These are phyloP conservation scores for Neomorphus geoffroyi DNA, from an alignment of 2,797 vertebrate genomes.

Conservation along the genomic window DNA sequence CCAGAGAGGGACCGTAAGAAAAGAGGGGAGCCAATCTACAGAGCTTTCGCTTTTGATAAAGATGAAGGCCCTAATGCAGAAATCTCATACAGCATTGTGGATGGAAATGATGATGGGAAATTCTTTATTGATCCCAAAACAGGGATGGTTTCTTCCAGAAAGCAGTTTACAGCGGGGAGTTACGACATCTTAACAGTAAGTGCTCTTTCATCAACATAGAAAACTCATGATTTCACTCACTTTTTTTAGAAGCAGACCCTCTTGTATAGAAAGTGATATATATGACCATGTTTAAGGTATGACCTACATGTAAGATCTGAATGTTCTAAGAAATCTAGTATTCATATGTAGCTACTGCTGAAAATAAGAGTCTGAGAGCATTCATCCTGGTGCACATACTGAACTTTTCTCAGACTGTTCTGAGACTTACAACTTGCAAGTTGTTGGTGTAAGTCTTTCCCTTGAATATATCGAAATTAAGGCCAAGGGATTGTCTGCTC, in stretches of 20 bases:
- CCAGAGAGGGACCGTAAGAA: conserved; percentile 92
- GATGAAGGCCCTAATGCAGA: conserved; percentile 93
- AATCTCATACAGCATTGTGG: conserved; percentile 92
- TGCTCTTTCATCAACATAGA: background rate
- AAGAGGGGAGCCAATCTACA: conserved; percentile 90
- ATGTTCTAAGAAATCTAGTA: background rate
- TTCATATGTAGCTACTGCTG: background rate
- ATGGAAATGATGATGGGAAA: conserved; percentile 93
- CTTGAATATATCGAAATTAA: background rate
- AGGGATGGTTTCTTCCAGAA: conserved; percentile 92
- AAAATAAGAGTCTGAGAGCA: background rate
- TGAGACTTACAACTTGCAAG: background rate
- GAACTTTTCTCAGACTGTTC: background rate
- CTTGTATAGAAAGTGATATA: background rate
- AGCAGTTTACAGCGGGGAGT: conserved; percentile 90
- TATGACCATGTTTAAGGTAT: background rate
- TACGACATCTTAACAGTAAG: conserved; percentile 95
- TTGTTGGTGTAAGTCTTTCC: background rate
- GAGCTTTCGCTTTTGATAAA: conserved; percentile 91
- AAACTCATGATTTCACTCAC: background rate
- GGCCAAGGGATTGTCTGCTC: background rate
- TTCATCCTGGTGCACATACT: background rate
- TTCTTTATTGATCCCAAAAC: conserved; percentile 97
- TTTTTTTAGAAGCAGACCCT: background rate
- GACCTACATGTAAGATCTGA: background rate